Conservation (phyloP, 2,888 invertebrate species). For the Lampropteryx suffumata region DNA sequence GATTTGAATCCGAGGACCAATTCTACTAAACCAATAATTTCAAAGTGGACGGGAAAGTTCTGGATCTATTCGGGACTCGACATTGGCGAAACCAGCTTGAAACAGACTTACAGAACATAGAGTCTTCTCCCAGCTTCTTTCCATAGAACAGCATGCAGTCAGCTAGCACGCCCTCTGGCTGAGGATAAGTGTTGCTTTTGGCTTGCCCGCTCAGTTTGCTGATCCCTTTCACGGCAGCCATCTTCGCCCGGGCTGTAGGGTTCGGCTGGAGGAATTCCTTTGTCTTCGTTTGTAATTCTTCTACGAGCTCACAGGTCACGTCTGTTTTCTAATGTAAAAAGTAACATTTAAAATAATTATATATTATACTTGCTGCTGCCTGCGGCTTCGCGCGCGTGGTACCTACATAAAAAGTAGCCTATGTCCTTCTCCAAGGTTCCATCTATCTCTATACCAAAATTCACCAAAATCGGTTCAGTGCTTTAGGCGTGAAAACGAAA, state of each 20-base stretch:
- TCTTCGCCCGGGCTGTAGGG: conserved; percentile 96
- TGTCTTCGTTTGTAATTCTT: conserved; percentile 97
- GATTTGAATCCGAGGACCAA: too few species aligned
- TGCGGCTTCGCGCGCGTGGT: too few species aligned
- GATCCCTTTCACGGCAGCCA: conserved; percentile 97
- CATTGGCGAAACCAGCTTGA: conserved; percentile 6
- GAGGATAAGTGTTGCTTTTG: conserved; percentile 98
- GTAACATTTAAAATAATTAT: too few species aligned
- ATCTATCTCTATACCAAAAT: too few species aligned
- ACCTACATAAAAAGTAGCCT: too few species aligned
- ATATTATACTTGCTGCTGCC: too few species aligned
- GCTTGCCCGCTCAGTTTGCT: conserved; percentile 98
- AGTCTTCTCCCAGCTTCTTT: conserved; percentile 97
- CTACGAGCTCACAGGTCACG: conserved; percentile 97
- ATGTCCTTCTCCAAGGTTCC: too few species aligned
- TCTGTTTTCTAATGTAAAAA: conserved; percentile 94
- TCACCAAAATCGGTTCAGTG: too few species aligned
- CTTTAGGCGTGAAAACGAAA: too few species aligned
- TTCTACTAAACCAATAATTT: too few species aligned
- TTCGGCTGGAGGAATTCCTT: conserved; percentile 99
- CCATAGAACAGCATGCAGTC: conserved; percentile 98
- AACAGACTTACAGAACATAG: conserved; percentile 89
- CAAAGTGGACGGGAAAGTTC: too few species aligned
- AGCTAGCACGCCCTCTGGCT: conserved; percentile 98
- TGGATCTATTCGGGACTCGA: too few species aligned